These are phyloP conservation scores for Propithecus perrieri DNA, from an alignment of 2,797 vertebrate genomes.

Conservation along the genomic window DNA sequence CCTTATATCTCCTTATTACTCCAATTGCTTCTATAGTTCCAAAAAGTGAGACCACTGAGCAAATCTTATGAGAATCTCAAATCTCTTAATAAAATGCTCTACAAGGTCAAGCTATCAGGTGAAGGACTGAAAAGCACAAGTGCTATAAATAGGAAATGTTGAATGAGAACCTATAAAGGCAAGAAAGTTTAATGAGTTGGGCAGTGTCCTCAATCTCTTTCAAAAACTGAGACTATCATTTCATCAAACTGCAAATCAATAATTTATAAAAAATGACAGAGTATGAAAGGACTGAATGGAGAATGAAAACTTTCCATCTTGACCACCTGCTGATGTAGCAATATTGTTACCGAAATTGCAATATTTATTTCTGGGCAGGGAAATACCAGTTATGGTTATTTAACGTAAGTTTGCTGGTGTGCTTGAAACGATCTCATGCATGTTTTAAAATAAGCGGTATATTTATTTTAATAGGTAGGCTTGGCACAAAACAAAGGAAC, in stretches of 20 bases:
- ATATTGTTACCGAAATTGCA: neutral
- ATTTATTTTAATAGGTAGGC: slow-evolving; percentile 1
- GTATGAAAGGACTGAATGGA: neutral
- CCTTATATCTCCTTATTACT: neutral
- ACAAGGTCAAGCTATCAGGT: neutral
- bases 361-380: neutral
- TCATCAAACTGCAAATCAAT: neutral
- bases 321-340: neutral
- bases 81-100: neutral
- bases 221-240: neutral
- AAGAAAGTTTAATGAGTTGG: slow-evolving; percentile 2
- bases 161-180: neutral
- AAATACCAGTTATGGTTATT: neutral
- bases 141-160: neutral
- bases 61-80: neutral
- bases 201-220: neutral
- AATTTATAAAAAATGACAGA: neutral
- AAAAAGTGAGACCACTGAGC: neutral
- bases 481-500: neutral
- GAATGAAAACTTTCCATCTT: neutral
- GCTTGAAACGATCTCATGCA: neutral
- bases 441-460: neutral
- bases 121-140: neutral
- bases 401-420: neutral
- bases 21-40: neutral